Conservation (phyloP, 2,113 vertebrate species). For the Speoplatyrhinus poulsoni region DNA sequence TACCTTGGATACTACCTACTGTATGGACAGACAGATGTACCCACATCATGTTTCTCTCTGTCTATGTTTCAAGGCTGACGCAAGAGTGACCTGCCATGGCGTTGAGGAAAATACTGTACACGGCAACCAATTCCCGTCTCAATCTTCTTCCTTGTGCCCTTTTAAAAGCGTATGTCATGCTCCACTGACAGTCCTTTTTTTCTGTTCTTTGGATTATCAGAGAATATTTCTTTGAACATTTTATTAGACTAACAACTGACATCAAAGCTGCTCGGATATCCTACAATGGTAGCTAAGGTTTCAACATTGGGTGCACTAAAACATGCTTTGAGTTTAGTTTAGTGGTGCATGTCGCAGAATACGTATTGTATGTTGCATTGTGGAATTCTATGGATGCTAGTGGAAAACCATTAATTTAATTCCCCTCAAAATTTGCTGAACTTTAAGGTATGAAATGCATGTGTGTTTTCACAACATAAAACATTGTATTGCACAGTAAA, state of each 20-base stretch:
- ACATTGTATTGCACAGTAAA: constrained; percentile 10
- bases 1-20: neutral
- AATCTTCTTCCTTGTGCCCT: constrained; percentile 26
- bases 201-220: constrained; percentile 41
- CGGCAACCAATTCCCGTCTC: constrained; percentile 42
- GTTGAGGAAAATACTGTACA: constrained; percentile 38
- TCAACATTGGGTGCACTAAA: too few relatives aligned
- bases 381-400: too few relatives aligned
- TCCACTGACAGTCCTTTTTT: neutral
- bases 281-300: too few relatives aligned
- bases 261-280: constrained; percentile 21
- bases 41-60: neutral
- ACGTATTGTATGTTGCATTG: too few relatives aligned
- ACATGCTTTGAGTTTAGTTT: too few relatives aligned
- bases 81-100: neutral
- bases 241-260: constrained; percentile 57
- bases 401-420: too few relatives aligned
- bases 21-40: neutral
- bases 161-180: neutral
- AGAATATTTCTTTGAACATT: constrained; percentile 55
- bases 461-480: constrained; percentile 16
- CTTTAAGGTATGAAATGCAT: neutral
- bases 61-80: constrained; percentile 31
- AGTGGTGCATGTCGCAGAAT: too few relatives aligned
- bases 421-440: neutral